Conservation (phyloP, 2,888 invertebrate genomes). For the Zele albiditarsus region DNA sequence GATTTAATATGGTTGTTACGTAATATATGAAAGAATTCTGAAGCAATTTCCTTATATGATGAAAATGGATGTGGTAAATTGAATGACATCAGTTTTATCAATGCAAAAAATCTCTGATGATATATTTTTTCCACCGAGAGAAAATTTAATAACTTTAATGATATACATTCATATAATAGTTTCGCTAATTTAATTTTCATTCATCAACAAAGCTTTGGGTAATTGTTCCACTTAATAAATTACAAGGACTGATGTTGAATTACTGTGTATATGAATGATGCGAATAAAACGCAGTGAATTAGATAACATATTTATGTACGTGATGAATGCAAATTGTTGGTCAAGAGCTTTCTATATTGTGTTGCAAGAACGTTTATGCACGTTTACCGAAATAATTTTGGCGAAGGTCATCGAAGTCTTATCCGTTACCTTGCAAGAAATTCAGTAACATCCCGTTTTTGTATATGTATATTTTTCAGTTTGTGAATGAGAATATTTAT, state of each 20-base stretch:
- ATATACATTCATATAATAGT: neutral
- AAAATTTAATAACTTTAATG: neutral
- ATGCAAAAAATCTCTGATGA: too few species aligned
- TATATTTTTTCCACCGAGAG: too few species aligned
- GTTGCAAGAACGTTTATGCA: neutral
- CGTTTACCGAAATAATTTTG: too few species aligned
- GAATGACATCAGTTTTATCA: too few species aligned
- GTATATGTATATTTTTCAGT: too few species aligned
- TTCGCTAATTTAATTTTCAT: conserved; percentile 22
- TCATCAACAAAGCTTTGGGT: conserved; percentile 18
- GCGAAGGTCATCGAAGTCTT: neutral
- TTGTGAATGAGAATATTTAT: too few species aligned
- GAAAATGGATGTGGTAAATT: too few species aligned
- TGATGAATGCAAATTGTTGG: neutral
- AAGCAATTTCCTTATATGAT: too few species aligned
- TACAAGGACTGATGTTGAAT: conserved; percentile 15
- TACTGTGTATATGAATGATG: conserved; percentile 23
- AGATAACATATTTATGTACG: neutral
- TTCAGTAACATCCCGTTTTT: too few species aligned
- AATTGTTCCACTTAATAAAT: conserved; percentile 25
- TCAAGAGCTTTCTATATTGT: neutral
- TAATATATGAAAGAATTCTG: neutral
- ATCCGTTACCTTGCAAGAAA: too few species aligned
- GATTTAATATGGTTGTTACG: neutral
- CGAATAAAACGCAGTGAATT: conserved; percentile 31